phyloP scores from a whole-genome alignment of 2,797 vertebrate species.

The Moxostoma hubbsi region DNA sequence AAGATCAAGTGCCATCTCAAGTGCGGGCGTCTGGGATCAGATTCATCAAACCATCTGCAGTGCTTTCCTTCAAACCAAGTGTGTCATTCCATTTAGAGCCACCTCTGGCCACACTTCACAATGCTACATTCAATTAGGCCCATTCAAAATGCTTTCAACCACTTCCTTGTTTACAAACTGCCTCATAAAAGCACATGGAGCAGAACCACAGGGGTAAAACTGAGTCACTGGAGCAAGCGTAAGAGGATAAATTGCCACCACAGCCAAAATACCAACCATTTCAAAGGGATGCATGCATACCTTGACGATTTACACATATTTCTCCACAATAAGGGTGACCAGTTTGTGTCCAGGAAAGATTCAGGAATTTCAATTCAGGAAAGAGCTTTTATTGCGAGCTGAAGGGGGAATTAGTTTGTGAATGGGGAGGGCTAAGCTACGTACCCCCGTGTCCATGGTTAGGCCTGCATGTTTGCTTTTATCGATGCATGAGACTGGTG shows the following conservation, averaged over 20 bases:
- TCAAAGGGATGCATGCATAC: conserved; percentile 61
- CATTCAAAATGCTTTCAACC: conserved; percentile 22
- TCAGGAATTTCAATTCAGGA: conserved; percentile 68
- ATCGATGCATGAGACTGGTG: conserved; percentile 70
- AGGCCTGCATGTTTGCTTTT: conserved; percentile 75
- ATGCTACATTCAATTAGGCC: conserved; percentile 20
- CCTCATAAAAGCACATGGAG: conserved; percentile 38
- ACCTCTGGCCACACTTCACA: conserved; percentile 22
- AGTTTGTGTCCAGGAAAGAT: conserved; percentile 66
- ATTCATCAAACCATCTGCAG: conserved; percentile 65
- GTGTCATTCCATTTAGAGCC: conserved; percentile 12
- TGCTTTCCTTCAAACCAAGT: conserved; percentile 43
- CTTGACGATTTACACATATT: conserved; percentile 70
- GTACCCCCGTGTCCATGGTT: conserved; percentile 64
- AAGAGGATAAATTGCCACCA: conserved; percentile 69
- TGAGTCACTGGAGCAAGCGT: conserved; percentile 71
- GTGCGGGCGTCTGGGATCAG: conserved; percentile 64
- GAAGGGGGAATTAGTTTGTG: conserved; percentile 76
- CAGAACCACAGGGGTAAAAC: conserved; percentile 62
- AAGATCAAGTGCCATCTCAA: conserved; percentile 65
- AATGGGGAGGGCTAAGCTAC: conserved; percentile 76
- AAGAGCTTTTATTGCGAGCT: conserved; percentile 72
- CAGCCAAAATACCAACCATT: conserved; percentile 74
- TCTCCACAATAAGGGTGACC: conserved; percentile 72
- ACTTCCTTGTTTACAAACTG: conserved; percentile 71